A percentile compares a stretch with the other conserved stretches of the same genome.
Evolutionary conservation across 2,113 vertebrate species (phyloP).

Genomic region (Lathamus discolor): DNA sequence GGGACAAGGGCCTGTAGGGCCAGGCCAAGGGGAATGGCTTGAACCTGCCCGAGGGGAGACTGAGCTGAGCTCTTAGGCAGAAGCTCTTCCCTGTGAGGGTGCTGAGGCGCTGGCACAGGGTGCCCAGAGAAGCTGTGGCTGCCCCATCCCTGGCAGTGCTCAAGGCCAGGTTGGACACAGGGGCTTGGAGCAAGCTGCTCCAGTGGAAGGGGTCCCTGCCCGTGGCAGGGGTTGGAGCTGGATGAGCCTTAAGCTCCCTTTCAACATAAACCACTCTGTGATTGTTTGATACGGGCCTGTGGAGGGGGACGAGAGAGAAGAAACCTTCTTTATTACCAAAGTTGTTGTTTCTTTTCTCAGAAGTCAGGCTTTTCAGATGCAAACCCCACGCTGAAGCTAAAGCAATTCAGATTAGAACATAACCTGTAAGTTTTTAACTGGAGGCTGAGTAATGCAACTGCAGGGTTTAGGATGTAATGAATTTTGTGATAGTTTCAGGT

Average conservation of each 20-base stretch:
- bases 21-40: too few species aligned
- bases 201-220: too few species aligned
- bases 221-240: too few species aligned
- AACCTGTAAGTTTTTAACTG: not conserved
- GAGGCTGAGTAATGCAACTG: not conserved
- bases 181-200: too few species aligned
- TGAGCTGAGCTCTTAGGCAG: too few species aligned
- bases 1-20: too few species aligned
- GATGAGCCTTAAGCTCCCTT: not conserved
- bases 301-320: not conserved
- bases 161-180: too few species aligned
- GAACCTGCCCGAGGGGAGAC: too few species aligned
- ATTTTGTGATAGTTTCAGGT: not conserved
- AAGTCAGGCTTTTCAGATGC: not conserved
- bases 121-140: too few species aligned
- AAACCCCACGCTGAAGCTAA: not conserved
- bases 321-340: fast-evolving
- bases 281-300: not conserved
- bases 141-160: too few species aligned
- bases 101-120: too few species aligned
- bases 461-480: not conserved
- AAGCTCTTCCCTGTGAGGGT: too few species aligned
- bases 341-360: not conserved
- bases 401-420: not conserved
- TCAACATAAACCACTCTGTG: not conserved